These are phyloP conservation scores for Oncorhynchus keta DNA, from an alignment of 2,113 vertebrate species.

Conservation along the genomic window DNA sequence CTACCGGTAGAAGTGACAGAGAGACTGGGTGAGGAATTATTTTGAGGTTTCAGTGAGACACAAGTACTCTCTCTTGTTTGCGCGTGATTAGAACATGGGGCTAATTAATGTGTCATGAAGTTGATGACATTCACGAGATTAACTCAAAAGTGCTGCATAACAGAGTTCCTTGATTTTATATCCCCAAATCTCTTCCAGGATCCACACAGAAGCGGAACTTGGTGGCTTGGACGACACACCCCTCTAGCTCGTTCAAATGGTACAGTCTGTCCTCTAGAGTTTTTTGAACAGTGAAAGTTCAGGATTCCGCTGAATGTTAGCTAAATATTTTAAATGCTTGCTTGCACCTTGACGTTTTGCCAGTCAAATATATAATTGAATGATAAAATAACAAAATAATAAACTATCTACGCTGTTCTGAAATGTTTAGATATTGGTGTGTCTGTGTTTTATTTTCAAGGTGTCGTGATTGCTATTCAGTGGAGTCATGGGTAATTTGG, in stretches of 20 bases:
- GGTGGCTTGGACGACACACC: slow-evolving; percentile 44
- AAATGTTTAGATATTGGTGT: background rate
- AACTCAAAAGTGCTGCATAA: slow-evolving; percentile 34
- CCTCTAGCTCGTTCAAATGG: slow-evolving; percentile 39
- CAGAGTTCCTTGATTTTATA: slow-evolving; percentile 68
- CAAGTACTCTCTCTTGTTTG: slow-evolving; percentile 10
- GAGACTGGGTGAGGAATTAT: background rate
- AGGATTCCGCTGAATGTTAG: background rate
- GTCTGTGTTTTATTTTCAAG: too few species aligned
- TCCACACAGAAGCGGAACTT: slow-evolving; percentile 64
- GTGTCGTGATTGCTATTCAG: too few species aligned
- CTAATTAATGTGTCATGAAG: background rate
- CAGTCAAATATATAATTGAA: background rate
- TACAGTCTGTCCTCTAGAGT: slow-evolving; percentile 11
- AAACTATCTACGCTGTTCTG: background rate
- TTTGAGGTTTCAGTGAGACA: slow-evolving; percentile 25
- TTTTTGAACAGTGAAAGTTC: background rate
- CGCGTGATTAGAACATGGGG: slow-evolving; percentile 29
- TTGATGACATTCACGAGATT: slow-evolving; percentile 18
- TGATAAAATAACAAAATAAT: too few species aligned
- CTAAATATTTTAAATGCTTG: background rate
- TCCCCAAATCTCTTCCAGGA: slow-evolving; percentile 31
- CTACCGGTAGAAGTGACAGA: slow-evolving; percentile 1
- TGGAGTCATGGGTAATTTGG: too few species aligned
- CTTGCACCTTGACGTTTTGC: too few species aligned